Conservation (phyloP, 2,888 invertebrate genomes). For the Leucophora obtusa region DNA sequence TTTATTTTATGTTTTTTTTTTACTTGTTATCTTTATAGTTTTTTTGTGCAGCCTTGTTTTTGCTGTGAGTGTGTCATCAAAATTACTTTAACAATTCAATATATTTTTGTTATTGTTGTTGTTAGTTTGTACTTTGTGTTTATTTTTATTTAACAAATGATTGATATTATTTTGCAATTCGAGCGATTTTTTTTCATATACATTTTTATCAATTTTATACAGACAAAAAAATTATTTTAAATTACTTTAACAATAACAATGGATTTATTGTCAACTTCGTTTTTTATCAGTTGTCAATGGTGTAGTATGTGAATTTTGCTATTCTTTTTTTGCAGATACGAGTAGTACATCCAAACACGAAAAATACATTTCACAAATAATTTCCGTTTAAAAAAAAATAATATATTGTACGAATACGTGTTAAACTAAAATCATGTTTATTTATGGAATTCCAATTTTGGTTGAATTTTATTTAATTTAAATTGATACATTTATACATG, state of each 20-base stretch:
- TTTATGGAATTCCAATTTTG: constrained; percentile 12
- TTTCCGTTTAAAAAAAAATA: constrained; percentile 22
- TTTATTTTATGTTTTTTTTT: too few species aligned
- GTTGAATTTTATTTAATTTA: constrained; percentile 2
- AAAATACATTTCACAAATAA: constrained; percentile 31
- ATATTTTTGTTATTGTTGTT: not conserved
- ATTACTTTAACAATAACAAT: constrained; percentile 10
- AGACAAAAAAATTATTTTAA: not conserved
- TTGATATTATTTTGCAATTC: constrained; percentile 34
- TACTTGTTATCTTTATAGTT: too few species aligned
- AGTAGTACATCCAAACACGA: constrained; percentile 25
- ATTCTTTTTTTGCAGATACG: not conserved
- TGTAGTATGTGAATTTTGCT: not conserved
- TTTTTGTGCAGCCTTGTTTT: too few species aligned
- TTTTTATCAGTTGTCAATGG: not conserved
- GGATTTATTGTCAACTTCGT: not conserved
- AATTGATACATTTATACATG: too few species aligned
- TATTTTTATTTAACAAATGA: constrained; percentile 29
- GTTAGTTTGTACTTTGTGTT: not conserved
- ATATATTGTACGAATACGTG: constrained; percentile 4
- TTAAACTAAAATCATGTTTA: constrained; percentile 29
- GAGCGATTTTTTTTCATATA: too few species aligned
- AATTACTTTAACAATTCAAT: constrained; percentile 9
- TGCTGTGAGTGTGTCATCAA: not conserved
- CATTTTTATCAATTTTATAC: not conserved